phyloP scores from a whole-genome alignment of 2,113 vertebrate genomes.

The Labeo rohita region DNA sequence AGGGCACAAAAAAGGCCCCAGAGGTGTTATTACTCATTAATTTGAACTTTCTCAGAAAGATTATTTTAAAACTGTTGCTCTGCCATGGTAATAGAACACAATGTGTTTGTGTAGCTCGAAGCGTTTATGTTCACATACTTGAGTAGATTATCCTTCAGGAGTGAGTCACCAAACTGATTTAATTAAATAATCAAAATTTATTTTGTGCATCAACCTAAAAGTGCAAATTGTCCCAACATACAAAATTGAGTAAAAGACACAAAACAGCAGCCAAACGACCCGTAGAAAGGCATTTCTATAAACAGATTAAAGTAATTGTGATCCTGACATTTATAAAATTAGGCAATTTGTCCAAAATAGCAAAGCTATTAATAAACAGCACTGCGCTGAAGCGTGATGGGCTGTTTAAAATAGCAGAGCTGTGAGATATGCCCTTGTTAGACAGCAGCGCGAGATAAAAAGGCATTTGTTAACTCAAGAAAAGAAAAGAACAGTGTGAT shows the following conservation, averaged over 20 bases:
- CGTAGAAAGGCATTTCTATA: not conserved
- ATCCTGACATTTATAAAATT: conserved; percentile 1
- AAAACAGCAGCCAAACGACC: not conserved
- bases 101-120: not conserved
- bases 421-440: conserved; percentile 23
- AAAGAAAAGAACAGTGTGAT: conserved; percentile 55
- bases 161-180: not conserved
- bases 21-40: not conserved
- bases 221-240: not conserved
- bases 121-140: not conserved
- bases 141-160: not conserved
- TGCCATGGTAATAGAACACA: not conserved
- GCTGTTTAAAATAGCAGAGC: conserved; percentile 38
- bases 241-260: not conserved
- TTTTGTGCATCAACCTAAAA: not conserved
- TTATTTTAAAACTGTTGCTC: not conserved
- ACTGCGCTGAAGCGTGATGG: not conserved
- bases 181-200: not conserved
- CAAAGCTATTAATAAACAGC: conserved; percentile 24
- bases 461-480: conserved; percentile 37
- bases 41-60: not conserved
- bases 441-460: conserved; percentile 28
- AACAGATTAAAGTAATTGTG: conserved; percentile 5
- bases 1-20: no score
- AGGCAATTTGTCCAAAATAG: conserved; percentile 9